Evolutionary conservation across 2,113 vertebrate species (phyloP).

Genomic region (Festucalex cinctus): DNA sequence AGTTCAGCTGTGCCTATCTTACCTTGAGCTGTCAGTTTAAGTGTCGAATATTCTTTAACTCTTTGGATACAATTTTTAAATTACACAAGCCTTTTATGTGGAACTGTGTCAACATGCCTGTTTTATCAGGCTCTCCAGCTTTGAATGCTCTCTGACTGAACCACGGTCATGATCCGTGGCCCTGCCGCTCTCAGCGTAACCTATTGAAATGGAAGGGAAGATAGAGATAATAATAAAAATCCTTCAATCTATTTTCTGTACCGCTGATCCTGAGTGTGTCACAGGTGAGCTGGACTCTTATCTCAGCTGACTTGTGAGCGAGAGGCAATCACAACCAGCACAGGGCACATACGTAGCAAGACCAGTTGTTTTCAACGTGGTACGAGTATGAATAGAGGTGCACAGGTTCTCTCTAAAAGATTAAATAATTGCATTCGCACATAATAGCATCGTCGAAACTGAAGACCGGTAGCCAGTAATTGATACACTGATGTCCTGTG

Average conservation of each 20-base stretch:
- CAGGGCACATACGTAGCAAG: no score
- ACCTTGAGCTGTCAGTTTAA: conserved; percentile 40
- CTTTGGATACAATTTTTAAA: conserved; percentile 48
- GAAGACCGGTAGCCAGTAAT: conserved; percentile 1
- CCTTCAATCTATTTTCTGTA: no score
- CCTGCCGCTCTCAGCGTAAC: conserved; percentile 34
- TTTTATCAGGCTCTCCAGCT: conserved; percentile 31
- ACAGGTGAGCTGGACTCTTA: no score
- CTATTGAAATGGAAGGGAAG: background rate
- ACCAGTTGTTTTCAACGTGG: no score
- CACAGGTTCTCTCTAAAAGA: no score
- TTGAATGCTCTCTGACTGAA: conserved; percentile 44
- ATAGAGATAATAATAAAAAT: no score
- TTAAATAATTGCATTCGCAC: background rate
- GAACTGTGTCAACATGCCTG: conserved; percentile 34
- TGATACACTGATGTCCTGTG: conserved; percentile 51
- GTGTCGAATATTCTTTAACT: conserved; percentile 23
- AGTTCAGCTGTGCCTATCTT: conserved; percentile 15
- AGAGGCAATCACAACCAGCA: no score
- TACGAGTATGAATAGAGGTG: no score
- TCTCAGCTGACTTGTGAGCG: no score
- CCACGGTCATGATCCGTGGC: conserved; percentile 42
- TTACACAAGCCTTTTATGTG: conserved; percentile 36
- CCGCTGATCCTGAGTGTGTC: no score
- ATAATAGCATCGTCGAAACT: conserved; percentile 1